Conservation (phyloP, 2,797 vertebrate species). For the Ctenopoma multispine region DNA sequence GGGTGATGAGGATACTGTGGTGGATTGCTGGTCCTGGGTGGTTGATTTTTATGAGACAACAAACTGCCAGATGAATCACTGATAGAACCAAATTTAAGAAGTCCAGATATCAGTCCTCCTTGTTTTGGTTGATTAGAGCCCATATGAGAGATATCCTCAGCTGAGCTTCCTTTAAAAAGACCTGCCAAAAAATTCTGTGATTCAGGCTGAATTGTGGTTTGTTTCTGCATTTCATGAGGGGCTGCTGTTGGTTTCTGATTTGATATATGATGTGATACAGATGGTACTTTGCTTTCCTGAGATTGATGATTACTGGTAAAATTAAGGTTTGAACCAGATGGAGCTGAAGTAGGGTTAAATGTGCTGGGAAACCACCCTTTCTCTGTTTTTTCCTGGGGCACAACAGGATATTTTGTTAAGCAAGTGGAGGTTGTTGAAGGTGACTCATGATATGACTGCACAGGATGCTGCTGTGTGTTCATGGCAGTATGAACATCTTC, state of each 20-base stretch:
- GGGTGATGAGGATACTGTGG: constrained; percentile 43
- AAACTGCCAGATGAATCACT: constrained; percentile 67
- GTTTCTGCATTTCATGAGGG: constrained; percentile 50
- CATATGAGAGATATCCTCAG: constrained; percentile 56
- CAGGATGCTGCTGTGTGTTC: constrained; percentile 45
- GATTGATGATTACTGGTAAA: constrained; percentile 40
- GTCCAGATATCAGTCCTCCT: constrained; percentile 82
- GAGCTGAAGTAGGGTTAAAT: constrained; percentile 65
- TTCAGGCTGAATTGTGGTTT: constrained; percentile 65
- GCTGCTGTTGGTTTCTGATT: constrained; percentile 47
- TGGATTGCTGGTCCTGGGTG: constrained; percentile 52
- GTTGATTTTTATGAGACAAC: constrained; percentile 54
- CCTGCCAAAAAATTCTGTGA: constrained; percentile 72
- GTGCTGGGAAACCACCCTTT: constrained; percentile 83
- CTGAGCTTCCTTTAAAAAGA: constrained; percentile 75
- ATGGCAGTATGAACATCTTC: constrained; percentile 69
- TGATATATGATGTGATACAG: constrained; percentile 43
- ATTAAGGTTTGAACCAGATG: constrained; percentile 61
- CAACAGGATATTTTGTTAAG: constrained; percentile 20
- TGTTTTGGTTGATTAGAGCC: constrained; percentile 72
- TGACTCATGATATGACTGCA: constrained; percentile 40
- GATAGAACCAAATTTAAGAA: constrained; percentile 81
- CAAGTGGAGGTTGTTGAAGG: constrained; percentile 30
- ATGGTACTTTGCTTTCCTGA: constrained; percentile 49
- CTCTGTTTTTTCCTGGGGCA: constrained; percentile 66